Percentiles rank a stretch among this genome's conserved stretches.
These are phyloP conservation scores for Peromyscus leucopus DNA, from an alignment of 2,113 vertebrate species.

Conservation along the genomic window DNA sequence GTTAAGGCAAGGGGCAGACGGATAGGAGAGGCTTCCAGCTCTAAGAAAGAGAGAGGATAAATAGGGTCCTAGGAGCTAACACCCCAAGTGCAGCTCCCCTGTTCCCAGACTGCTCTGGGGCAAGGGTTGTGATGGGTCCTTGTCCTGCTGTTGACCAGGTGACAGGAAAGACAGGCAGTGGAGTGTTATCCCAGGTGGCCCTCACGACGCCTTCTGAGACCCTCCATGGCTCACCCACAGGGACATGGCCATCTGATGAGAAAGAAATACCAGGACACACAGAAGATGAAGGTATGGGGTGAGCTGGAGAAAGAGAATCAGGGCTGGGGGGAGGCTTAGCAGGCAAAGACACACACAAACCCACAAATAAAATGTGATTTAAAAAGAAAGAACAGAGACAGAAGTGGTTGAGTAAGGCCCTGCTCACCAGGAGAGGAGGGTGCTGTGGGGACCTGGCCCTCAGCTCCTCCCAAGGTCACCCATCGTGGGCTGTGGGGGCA, in stretches of 20 bases:
- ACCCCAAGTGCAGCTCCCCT: neutral
- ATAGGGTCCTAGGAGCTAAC: neutral
- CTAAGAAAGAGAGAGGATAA: neutral
- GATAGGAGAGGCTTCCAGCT: neutral
- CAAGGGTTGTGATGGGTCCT: neutral
- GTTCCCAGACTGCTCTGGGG: neutral
- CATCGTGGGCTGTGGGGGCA: accelerated
- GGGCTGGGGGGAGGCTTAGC: neutral
- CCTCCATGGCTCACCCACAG: neutral
- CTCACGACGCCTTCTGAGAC: neutral
- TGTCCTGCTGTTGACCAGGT: neutral
- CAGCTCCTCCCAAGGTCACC: slow-evolving; percentile 56
- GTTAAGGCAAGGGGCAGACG: neutral
- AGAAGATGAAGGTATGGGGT: neutral
- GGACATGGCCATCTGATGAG: neutral
- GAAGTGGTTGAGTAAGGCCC: neutral
- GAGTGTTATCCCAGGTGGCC: neutral
- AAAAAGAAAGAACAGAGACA: neutral
- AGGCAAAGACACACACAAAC: neutral
- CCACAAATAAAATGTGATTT: neutral
- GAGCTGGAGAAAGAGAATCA: neutral
- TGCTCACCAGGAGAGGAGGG: neutral
- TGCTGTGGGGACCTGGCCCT: neutral
- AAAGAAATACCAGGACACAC: neutral
- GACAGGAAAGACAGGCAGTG: neutral